A percentile compares a stretch with the other conserved stretches of the same genome.
Evolutionary conservation across 2,888 invertebrate species (phyloP).

Genomic region (Clitarchus hookeri): DNA sequence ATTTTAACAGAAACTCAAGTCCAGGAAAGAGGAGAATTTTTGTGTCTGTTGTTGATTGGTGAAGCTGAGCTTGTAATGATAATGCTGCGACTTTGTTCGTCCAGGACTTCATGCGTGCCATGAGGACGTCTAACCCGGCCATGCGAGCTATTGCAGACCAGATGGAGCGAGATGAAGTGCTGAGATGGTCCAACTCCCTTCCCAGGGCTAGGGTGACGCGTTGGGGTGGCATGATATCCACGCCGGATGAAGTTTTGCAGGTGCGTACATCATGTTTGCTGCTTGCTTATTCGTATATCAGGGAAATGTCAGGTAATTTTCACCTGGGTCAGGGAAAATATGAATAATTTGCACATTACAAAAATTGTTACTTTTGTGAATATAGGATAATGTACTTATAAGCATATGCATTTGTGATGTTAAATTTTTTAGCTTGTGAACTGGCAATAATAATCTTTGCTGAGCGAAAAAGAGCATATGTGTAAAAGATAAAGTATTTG

Average conservation of each 20-base stretch:
- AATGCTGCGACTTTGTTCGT: slow-evolving; percentile 38
- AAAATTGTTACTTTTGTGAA: background rate
- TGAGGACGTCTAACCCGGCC: slow-evolving; percentile 89
- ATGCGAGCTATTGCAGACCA: slow-evolving; percentile 92
- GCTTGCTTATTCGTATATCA: slow-evolving; percentile 30
- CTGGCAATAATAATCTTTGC: too few relatives aligned
- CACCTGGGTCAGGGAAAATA: too few relatives aligned
- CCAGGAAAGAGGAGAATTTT: too few relatives aligned
- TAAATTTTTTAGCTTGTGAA: too few relatives aligned
- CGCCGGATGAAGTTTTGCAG: slow-evolving; percentile 92
- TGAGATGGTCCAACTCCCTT: slow-evolving; percentile 84
- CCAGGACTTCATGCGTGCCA: slow-evolving; percentile 89
- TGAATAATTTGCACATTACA: slow-evolving; percentile 5
- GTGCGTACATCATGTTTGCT: slow-evolving; percentile 54
- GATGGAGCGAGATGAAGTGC: slow-evolving; percentile 92
- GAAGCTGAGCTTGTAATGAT: too few relatives aligned
- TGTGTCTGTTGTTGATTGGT: too few relatives aligned
- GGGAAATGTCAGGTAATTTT: background rate
- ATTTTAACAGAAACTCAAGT: too few relatives aligned
- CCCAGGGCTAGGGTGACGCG: slow-evolving; percentile 87
- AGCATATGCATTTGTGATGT: too few relatives aligned
- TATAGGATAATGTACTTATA: too few relatives aligned
- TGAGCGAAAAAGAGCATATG: too few relatives aligned
- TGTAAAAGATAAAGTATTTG: too few relatives aligned
- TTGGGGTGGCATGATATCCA: slow-evolving; percentile 99